Evolutionary conservation across 2,888 invertebrate genomes (phyloP).

Genomic region (Zeuzera pyrina): DNA sequence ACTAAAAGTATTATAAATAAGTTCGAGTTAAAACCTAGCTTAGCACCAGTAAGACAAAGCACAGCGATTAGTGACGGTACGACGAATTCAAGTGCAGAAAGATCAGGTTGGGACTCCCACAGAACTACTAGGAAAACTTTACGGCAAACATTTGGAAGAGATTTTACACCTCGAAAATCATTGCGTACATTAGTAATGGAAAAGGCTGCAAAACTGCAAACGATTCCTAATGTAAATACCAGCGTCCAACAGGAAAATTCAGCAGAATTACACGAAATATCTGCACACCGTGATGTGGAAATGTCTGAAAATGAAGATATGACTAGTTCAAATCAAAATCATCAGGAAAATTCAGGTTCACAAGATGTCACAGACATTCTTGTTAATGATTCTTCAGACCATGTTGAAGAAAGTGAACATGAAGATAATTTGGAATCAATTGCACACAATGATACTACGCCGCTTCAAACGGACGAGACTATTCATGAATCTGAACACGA

Average conservation of each 20-base stretch:
- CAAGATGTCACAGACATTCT: background rate
- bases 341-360: background rate
- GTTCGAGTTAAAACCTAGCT: conserved; percentile 27
- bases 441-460: conserved; percentile 4
- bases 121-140: conserved; percentile 53
- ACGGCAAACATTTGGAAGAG: conserved; percentile 53
- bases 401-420: conserved; percentile 6
- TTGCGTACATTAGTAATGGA: conserved; percentile 56
- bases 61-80: conserved; percentile 32
- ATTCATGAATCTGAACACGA: conserved; percentile 4
- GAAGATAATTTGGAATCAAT: too few relatives aligned
- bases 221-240: conserved; percentile 23
- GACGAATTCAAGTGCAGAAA: conserved; percentile 44
- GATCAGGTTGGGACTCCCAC: conserved; percentile 62
- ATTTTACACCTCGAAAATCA: conserved; percentile 51
- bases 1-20: conserved; percentile 34
- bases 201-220: conserved; percentile 46
- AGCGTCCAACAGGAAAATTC: conserved; percentile 23
- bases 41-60: conserved; percentile 34
- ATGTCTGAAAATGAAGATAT: background rate
- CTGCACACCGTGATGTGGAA: too few relatives aligned
- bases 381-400: background rate
- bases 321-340: too few relatives aligned
- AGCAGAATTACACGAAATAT: conserved; percentile 13
- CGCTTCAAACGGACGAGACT: too few relatives aligned